Evolutionary conservation across 2,113 vertebrate genomes (phyloP), one percentile per base, ranked within the genome.

Genomic region (Diphyllodes magnificus): DNA sequence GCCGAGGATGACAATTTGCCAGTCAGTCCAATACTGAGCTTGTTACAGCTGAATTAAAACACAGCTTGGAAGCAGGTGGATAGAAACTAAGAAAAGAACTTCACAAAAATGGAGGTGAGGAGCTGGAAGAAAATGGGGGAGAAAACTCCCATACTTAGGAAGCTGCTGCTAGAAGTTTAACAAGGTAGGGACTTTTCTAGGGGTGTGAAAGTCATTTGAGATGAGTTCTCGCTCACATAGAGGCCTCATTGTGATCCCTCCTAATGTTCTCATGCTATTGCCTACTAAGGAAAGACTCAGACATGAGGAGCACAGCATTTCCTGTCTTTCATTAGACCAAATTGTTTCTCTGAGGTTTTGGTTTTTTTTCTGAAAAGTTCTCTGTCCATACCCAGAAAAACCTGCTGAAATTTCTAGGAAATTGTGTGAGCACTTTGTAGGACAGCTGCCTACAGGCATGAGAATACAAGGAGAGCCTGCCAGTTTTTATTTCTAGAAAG

Each of bases 401-500:
- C 4, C 16, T 40, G 31, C 23, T 68, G 78, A 87, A 91, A 88
- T 93, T 82, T 83, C 88, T 86, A 88, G 64, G 72, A 92, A 95
- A 35, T 35, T 35, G 17, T 45, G 23, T 22, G 56, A 95, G 47
- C 45, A 30, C 51, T 94, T 75, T 90, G 82, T 83, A 90, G 85
- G 71, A 93, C 60, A 92, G 60, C 64, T 90, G 90, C 93, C 93
- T 68, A 24, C 0, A 0, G 93, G 85, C 9, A 4, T 66, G 76
- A 88, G 44, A 71, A 70, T 78, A 47, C 51, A 49, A 92, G 79
- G 82, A 86, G 37, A 94, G 28, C 68, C 72, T 96, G 92, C 89
- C 95, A 93, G 72, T 21, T 92, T 92, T 90, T 81, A 83, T 95
- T 86, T 95, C 87, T 76, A 77, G 79, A 92, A 94, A 86, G 51